Conservation (phyloP, 2,888 invertebrate genomes). For the Phymatocera aterrima region DNA sequence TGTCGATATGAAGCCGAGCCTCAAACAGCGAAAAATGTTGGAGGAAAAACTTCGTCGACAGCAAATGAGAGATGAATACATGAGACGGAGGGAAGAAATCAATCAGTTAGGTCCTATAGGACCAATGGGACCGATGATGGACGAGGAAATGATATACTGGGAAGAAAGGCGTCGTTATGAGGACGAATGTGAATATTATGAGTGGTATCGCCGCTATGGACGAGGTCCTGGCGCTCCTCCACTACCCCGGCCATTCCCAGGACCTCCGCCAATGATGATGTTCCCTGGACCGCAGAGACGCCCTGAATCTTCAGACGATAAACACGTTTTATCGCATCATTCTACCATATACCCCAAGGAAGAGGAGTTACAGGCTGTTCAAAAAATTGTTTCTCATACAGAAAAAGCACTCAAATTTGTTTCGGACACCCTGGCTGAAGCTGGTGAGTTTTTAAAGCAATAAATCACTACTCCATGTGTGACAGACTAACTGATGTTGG, state of each 20-base stretch:
- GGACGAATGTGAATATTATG: slow-evolving; percentile 84
- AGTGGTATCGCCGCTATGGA: slow-evolving; percentile 83
- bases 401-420: slow-evolving; percentile 96
- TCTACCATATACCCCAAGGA: slow-evolving; percentile 96
- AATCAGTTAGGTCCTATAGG: slow-evolving; percentile 72
- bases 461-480: too few relatives aligned
- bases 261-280: slow-evolving; percentile 75
- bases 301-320: slow-evolving; percentile 96
- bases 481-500: too few relatives aligned
- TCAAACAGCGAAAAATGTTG: slow-evolving; percentile 89
- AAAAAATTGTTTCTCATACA: slow-evolving; percentile 93
- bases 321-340: slow-evolving; percentile 95
- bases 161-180: slow-evolving; percentile 88
- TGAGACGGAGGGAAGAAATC: slow-evolving; percentile 79
- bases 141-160: slow-evolving; percentile 92
- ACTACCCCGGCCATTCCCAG: slow-evolving; percentile 75
- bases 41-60: slow-evolving; percentile 90
- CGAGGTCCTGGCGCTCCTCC: slow-evolving; percentile 76
- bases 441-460: slow-evolving; percentile 63
- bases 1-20: slow-evolving; percentile 96
- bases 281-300: slow-evolving; percentile 82
- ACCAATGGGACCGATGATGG: slow-evolving; percentile 79
- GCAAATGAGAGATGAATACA: slow-evolving; percentile 78
- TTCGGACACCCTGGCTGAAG: slow-evolving; percentile 89
- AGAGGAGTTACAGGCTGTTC: slow-evolving; percentile 91